phyloP scores from a whole-genome alignment of 1,140 invertebrate genomes.

The Heliconius himera region DNA sequence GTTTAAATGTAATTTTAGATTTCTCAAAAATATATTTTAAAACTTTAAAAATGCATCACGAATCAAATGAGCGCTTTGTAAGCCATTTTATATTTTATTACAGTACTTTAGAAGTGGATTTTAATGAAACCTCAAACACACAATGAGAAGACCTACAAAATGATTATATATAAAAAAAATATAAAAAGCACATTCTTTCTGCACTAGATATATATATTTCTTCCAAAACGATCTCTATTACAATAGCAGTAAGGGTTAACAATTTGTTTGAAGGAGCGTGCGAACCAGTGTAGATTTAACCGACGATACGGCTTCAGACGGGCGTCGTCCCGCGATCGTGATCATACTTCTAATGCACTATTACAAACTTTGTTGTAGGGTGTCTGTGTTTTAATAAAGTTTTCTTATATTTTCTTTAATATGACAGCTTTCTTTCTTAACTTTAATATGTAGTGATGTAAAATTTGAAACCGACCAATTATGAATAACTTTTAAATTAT shows the following conservation, averaged over 20 bases:
- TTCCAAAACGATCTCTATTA: constrained; percentile 25
- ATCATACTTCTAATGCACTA: constrained; percentile 64
- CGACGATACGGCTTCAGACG: constrained; percentile 54
- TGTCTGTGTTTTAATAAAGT: constrained; percentile 32
- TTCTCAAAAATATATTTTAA: too few relatives aligned
- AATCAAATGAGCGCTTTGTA: not conserved
- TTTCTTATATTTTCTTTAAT: not conserved
- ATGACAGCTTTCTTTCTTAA: too few relatives aligned
- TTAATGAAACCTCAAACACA: not conserved
- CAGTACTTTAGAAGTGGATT: not conserved
- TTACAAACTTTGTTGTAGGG: constrained; percentile 47
- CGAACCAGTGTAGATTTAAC: constrained; percentile 49
- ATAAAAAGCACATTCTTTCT: constrained; percentile 2
- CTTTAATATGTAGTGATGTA: not conserved
- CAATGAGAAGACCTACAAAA: constrained; percentile 4
- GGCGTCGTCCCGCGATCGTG: constrained; percentile 57
- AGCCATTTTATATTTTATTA: not conserved
- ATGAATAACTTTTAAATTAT: not conserved
- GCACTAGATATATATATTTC: not conserved
- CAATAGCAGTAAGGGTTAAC: constrained; percentile 29
- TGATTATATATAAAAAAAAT: not conserved
- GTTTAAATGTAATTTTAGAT: too few relatives aligned
- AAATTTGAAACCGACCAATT: not conserved
- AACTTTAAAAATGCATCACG: not conserved
- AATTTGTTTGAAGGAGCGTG: constrained; percentile 41